Evolutionary conservation across 1,140 invertebrate species (phyloP).

Genomic region (Aleiodes sp.): DNA sequence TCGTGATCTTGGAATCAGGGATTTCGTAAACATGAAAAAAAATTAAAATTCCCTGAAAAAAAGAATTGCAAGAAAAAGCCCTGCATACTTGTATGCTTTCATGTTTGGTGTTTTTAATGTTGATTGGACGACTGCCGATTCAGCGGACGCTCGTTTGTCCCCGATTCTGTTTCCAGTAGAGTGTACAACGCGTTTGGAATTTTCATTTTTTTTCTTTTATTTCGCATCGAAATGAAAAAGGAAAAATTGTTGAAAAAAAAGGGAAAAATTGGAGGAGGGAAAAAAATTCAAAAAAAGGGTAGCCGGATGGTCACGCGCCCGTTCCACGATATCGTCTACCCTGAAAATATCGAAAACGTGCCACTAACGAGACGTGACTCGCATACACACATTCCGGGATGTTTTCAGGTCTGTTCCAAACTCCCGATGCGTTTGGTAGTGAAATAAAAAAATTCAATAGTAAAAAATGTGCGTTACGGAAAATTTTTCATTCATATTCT

Average conservation of each 20-base stretch:
- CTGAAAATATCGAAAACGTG: conserved; percentile 39
- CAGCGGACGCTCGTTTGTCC: conserved; percentile 59
- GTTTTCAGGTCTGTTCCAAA: background rate
- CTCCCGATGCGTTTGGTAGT: conserved; percentile 5
- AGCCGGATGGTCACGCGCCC: conserved; percentile 23
- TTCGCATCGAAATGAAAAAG: background rate
- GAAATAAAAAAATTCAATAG: conserved; percentile 19
- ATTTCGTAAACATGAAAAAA: background rate
- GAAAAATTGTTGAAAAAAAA: conserved; percentile 15
- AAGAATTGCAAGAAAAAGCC: no score
- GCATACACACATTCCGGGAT: conserved; percentile 3
- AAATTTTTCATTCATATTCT: no score
- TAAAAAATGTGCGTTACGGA: no score
- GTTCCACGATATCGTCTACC: conserved; percentile 31
- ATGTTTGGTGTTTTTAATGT: conserved; percentile 63
- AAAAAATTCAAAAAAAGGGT: conserved; percentile 12
- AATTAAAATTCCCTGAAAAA: no score
- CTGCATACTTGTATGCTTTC: conserved; percentile 47
- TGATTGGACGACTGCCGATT: conserved; percentile 65
- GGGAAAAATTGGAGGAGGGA: background rate
- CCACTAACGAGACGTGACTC: conserved; percentile 32
- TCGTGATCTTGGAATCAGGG: no score
- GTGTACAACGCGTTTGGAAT: conserved; percentile 12
- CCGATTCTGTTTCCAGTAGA: conserved; percentile 48
- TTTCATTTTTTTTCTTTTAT: background rate